Evolutionary conservation across 1,140 invertebrate species (phyloP).

Genomic region (Metopolophium dirhodum): DNA sequence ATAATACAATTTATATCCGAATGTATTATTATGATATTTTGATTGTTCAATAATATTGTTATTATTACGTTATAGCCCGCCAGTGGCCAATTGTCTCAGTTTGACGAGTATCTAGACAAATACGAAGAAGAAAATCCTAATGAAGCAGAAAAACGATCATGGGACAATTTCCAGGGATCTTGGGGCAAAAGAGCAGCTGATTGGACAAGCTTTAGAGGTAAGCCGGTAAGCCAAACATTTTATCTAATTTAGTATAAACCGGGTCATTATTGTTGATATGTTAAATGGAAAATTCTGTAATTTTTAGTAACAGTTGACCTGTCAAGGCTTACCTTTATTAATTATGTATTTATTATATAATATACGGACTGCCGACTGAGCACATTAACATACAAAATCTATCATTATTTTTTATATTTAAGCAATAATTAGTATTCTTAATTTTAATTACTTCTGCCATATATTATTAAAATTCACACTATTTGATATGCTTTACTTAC

Average conservation of each 20-base stretch:
- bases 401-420: background rate
- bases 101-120: slow-evolving; percentile 38
- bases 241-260: background rate
- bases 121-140: slow-evolving; percentile 41
- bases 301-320: background rate
- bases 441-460: background rate
- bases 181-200: slow-evolving; percentile 60
- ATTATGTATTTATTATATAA: background rate
- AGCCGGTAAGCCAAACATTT: slow-evolving; percentile 52
- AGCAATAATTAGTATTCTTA: background rate
- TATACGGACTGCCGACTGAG: background rate
- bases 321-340: background rate
- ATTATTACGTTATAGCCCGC: background rate
- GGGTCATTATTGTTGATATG: background rate
- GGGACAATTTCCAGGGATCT: slow-evolving; percentile 58
- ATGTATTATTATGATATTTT: background rate
- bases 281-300: background rate
- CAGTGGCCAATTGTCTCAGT: background rate
- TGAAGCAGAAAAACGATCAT: slow-evolving; percentile 53
- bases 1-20: too few relatives aligned
- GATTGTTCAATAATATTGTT: background rate
- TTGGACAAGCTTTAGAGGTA: slow-evolving; percentile 58
- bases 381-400: background rate
- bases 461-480: background rate
- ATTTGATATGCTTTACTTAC: background rate